phyloP scores from a whole-genome alignment of 2,113 vertebrate genomes.

The Macquaria australasica region DNA sequence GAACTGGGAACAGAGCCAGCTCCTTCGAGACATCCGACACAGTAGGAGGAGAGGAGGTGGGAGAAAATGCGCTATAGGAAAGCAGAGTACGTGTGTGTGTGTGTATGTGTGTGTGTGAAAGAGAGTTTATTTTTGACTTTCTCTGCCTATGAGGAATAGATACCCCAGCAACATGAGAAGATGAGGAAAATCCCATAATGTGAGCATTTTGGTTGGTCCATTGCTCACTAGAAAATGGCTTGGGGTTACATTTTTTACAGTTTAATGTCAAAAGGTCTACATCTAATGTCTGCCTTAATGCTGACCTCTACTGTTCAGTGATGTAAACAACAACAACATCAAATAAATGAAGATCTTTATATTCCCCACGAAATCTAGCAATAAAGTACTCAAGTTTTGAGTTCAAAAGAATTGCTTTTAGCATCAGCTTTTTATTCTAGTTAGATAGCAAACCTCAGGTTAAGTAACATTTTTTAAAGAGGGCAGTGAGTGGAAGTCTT shows the following conservation, averaged over 20 bases:
- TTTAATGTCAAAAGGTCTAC: neutral
- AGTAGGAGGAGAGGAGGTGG: neutral
- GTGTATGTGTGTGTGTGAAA: neutral
- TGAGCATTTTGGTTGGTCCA: neutral
- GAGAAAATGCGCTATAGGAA: neutral
- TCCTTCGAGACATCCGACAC: conserved; percentile 19
- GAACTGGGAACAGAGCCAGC: conserved; percentile 43
- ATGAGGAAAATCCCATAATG: neutral
- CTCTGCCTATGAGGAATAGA: neutral
- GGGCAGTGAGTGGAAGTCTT: neutral
- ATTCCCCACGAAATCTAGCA: neutral
- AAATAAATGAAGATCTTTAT: neutral
- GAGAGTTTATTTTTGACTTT: neutral
- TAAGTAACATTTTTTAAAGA: neutral
- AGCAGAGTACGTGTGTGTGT: neutral
- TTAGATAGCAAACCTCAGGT: neutral
- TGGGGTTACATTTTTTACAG: neutral
- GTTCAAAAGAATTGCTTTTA: neutral
- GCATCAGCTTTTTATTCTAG: neutral
- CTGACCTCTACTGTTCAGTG: conserved; percentile 62
- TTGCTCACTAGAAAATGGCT: neutral
- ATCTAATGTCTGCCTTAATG: conserved; percentile 39
- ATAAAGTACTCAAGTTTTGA: neutral
- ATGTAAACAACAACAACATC: conserved; percentile 18
- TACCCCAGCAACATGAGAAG: neutral